Conservation (phyloP, 2,888 invertebrate species). For the Xestia c-nigrum region DNA sequence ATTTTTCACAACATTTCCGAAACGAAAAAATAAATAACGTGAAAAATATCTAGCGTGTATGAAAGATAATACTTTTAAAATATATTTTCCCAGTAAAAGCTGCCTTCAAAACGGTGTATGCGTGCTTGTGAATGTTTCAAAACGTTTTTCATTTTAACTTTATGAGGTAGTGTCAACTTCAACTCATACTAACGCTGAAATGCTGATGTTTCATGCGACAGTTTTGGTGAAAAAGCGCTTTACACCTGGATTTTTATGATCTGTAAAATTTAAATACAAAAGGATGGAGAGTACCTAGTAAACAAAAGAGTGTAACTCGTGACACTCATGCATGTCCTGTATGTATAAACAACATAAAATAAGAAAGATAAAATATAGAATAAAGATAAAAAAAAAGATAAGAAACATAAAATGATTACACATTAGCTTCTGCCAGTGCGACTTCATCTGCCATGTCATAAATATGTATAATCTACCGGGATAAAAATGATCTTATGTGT, state of each 20-base stretch:
- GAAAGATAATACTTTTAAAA: conserved; percentile 11
- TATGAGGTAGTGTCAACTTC: conserved; percentile 1
- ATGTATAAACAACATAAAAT: too few relatives aligned
- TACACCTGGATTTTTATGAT: not conserved
- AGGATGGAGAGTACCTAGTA: not conserved
- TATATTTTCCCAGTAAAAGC: conserved; percentile 10
- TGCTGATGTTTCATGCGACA: not conserved
- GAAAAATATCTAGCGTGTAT: not conserved
- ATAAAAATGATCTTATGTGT: too few relatives aligned
- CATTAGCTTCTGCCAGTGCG: too few relatives aligned
- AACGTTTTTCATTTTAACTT: conserved; percentile 17
- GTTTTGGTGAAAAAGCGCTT: conserved; percentile 3
- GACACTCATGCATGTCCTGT: too few relatives aligned
- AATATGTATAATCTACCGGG: too few relatives aligned
- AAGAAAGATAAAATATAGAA: too few relatives aligned
- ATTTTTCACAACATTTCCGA: conserved; percentile 7
- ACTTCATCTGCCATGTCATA: too few relatives aligned
- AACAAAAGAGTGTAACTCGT: too few relatives aligned
- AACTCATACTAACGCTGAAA: not conserved
- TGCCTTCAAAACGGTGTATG: not conserved
- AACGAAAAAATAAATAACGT: not conserved
- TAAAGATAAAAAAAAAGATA: too few relatives aligned
- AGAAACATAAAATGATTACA: too few relatives aligned
- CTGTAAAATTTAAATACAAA: not conserved
- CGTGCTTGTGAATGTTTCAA: conserved; percentile 24